These are phyloP conservation scores for Xylophagus ater DNA, from an alignment of 2,888 invertebrate genomes.

Conservation along the genomic window DNA sequence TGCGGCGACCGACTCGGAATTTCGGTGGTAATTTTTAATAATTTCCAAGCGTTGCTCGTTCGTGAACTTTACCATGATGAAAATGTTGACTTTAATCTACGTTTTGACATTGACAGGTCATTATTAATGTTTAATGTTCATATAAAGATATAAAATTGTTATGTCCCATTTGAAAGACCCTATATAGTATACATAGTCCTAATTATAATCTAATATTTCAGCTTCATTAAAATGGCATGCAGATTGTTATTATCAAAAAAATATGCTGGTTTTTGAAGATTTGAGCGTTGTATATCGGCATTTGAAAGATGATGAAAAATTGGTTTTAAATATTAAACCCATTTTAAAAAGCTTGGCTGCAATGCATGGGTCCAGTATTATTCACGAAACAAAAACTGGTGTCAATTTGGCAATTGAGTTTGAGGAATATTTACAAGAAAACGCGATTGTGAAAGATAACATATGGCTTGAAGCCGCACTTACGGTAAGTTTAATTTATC, in stretches of 20 bases:
- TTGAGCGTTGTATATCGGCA: constrained; percentile 6
- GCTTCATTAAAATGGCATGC: constrained; percentile 12
- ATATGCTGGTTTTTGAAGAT: constrained; percentile 14
- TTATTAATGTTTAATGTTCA: no score
- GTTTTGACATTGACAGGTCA: no score
- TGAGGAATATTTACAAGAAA: neutral
- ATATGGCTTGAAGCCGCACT: constrained; percentile 9
- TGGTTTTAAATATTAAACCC: constrained; percentile 21
- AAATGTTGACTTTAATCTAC: no score
- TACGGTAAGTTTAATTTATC: constrained; percentile 5
- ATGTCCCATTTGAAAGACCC: no score
- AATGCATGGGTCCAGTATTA: constrained; percentile 32
- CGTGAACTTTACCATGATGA: no score
- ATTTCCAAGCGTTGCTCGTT: no score
- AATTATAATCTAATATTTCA: no score
- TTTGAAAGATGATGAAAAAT: constrained; percentile 4
- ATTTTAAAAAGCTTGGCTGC: constrained; percentile 29
- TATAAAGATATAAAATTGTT: no score
- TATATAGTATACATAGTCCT: no score
- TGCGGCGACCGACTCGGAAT: no score
- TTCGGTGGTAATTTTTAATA: no score
- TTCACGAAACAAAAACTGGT: constrained; percentile 25
- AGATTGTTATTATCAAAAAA: constrained; percentile 7
- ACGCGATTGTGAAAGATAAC: neutral
- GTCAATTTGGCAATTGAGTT: constrained; percentile 10